Percentiles rank a stretch among this genome's conserved stretches.
phyloP scores from a whole-genome alignment of 1,140 invertebrate genomes.

The Euschistus heros region DNA sequence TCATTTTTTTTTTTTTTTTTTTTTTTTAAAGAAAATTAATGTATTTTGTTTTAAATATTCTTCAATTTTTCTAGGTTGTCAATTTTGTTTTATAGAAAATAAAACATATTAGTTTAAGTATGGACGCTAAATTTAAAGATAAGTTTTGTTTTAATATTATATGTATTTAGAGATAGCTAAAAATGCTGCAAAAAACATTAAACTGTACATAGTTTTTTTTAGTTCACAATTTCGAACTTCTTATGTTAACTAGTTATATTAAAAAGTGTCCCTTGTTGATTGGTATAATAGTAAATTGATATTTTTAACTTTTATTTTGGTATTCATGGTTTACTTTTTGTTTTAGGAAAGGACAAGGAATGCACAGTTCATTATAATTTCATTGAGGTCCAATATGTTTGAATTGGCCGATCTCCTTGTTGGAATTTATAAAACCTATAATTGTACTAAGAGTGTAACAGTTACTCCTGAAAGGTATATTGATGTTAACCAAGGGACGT shows the following conservation, averaged over 20 bases:
- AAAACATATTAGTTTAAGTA: too few species aligned
- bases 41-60: neutral
- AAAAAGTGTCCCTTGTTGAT: too few species aligned
- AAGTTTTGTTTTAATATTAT: too few species aligned
- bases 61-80: neutral
- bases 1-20: neutral
- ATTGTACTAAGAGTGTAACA: conserved; percentile 72
- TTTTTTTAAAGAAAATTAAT: neutral
- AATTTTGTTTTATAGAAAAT: too few species aligned
- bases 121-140: too few species aligned
- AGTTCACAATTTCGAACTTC: too few species aligned
- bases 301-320: too few species aligned
- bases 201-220: too few species aligned
- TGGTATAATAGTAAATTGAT: too few species aligned
- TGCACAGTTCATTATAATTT: conserved; percentile 98
- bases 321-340: neutral
- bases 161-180: too few species aligned
- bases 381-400: conserved; percentile 95
- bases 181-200: too few species aligned
- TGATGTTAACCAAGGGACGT: neutral
- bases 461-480: conserved; percentile 40
- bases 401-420: conserved; percentile 83
- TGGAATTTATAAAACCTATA: conserved; percentile 91
- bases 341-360: conserved; percentile 87
- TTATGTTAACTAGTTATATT: too few species aligned